Evolutionary conservation across 2,797 vertebrate species (phyloP).

Genomic region (Halcyon badia): DNA sequence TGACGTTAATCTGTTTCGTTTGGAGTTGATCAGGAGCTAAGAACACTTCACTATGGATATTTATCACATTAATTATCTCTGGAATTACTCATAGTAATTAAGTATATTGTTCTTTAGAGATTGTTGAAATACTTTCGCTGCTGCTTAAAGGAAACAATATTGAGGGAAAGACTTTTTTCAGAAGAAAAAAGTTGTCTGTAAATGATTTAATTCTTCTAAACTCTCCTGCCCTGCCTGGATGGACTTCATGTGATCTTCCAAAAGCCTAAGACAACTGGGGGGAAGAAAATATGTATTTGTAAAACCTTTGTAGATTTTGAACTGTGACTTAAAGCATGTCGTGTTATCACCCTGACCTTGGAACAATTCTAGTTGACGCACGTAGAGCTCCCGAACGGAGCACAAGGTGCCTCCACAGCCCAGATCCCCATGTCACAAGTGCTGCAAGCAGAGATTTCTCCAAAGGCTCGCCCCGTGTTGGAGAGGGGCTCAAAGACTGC

Average conservation of each 20-base stretch:
- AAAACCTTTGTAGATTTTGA: neutral
- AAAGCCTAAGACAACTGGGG: neutral
- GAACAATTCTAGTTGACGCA: neutral
- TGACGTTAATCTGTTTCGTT: conserved; percentile 57
- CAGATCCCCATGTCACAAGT: neutral
- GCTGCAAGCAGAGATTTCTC: neutral
- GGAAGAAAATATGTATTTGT: neutral
- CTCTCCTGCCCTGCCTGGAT: neutral
- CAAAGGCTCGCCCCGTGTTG: neutral
- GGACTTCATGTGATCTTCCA: neutral
- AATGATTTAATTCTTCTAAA: neutral
- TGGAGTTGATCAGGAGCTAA: conserved; percentile 77
- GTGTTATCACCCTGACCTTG: neutral
- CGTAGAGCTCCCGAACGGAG: neutral
- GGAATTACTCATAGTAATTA: conserved; percentile 83
- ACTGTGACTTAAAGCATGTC: neutral
- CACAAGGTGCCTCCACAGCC: neutral
- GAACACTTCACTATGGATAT: conserved; percentile 78
- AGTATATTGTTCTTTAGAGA: conserved; percentile 82
- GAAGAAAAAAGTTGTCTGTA: neutral
- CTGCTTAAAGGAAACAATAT: conserved; percentile 75
- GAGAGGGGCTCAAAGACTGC: neutral
- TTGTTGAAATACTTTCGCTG: conserved; percentile 75
- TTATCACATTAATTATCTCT: conserved; percentile 81
- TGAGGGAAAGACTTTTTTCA: conserved; percentile 4